These are phyloP conservation scores for Papilio helenus DNA, from an alignment of 1,140 invertebrate species.

Conservation along the genomic window DNA sequence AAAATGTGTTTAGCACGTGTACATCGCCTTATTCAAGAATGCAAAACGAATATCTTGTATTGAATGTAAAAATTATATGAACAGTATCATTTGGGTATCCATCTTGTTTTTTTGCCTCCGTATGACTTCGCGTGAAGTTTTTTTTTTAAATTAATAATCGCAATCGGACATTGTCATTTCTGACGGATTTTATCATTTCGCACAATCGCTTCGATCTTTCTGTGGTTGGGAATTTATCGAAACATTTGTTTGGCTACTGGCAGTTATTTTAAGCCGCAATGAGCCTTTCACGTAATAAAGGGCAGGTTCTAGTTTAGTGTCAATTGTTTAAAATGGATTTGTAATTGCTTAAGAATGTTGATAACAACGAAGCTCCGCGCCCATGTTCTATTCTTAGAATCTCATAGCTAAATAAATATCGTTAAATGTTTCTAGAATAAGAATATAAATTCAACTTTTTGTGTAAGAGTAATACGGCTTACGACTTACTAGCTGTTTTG, in stretches of 20 bases:
- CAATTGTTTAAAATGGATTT: constrained; percentile 35
- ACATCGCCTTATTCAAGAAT: constrained; percentile 33
- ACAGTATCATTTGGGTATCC: constrained; percentile 40
- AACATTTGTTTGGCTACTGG: neutral
- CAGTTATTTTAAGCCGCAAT: constrained; percentile 10
- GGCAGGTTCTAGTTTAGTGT: constrained; percentile 29
- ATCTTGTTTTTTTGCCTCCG: constrained; percentile 43
- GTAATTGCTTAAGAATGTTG: constrained; percentile 40
- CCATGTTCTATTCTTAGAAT: constrained; percentile 17
- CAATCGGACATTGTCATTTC: constrained; percentile 31
- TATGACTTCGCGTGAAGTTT: constrained; percentile 32
- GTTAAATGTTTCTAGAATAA: neutral
- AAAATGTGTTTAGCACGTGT: constrained; percentile 31
- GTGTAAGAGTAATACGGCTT: no score
- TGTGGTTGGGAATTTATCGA: neutral
- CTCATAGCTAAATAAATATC: neutral
- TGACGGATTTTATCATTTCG: constrained; percentile 3
- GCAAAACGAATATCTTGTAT: constrained; percentile 41
- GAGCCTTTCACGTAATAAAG: constrained; percentile 8
- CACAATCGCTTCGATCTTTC: neutral
- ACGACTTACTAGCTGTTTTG: no score
- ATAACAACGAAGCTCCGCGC: constrained; percentile 32
- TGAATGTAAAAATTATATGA: constrained; percentile 42
- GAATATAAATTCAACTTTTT: no score
- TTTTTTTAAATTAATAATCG: constrained; percentile 42